Evolutionary conservation across 2,888 invertebrate species (phyloP).

Genomic region (Carcina quercana): DNA sequence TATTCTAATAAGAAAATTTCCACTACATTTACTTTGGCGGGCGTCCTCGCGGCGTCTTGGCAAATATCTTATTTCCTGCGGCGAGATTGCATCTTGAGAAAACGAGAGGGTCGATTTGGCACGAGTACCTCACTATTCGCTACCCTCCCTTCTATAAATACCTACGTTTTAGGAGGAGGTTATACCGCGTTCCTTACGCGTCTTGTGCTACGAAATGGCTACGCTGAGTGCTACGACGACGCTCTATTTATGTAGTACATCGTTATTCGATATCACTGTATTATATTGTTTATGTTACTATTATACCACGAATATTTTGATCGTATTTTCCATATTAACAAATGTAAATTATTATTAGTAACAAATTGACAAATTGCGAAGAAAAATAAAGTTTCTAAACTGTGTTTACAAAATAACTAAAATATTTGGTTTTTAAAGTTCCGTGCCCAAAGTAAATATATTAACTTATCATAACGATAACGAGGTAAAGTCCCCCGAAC

Average conservation of each 20-base stretch:
- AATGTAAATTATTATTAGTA: no score
- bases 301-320: no score
- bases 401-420: no score
- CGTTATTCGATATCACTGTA: no score
- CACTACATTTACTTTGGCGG: slow-evolving; percentile 74
- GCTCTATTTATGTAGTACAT: no score
- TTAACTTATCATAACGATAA: no score
- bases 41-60: slow-evolving; percentile 73
- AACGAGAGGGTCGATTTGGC: slow-evolving; percentile 67
- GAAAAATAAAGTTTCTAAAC: no score
- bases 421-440: no score
- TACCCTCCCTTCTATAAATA: slow-evolving; percentile 38
- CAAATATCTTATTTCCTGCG: slow-evolving; percentile 76
- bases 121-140: slow-evolving; percentile 58
- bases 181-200: slow-evolving; percentile 6
- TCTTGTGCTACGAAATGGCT: slow-evolving; percentile 21
- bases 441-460: no score
- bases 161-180: slow-evolving; percentile 10
- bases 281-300: slow-evolving; percentile 3
- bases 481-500: no score
- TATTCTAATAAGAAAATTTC: slow-evolving; percentile 76
- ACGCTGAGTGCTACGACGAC: slow-evolving; percentile 28
- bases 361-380: no score
- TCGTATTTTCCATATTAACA: no score
- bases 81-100: slow-evolving; percentile 76